phyloP scores from a whole-genome alignment of 1,140 invertebrate species.

The Leptopilina clavipes region DNA sequence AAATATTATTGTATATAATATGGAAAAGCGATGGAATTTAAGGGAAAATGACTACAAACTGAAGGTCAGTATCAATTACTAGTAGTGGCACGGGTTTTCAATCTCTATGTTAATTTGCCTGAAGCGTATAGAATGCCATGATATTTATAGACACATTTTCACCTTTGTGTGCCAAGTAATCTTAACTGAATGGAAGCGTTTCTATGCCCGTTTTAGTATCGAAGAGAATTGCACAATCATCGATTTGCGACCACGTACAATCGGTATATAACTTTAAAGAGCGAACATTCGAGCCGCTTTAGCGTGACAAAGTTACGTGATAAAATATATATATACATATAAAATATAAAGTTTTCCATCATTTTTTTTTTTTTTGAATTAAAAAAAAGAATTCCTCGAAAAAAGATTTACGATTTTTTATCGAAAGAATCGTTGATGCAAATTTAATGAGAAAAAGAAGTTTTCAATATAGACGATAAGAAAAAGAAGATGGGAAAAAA shows the following conservation, averaged over 20 bases:
- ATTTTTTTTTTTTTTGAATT: neutral
- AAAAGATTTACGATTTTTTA: neutral
- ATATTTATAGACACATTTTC: conserved; percentile 6
- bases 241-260: conserved; percentile 18
- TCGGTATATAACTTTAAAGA: neutral
- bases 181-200: conserved; percentile 15
- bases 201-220: conserved; percentile 11
- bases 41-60: too few relatives aligned
- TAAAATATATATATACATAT: neutral
- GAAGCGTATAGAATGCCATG: neutral
- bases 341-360: neutral
- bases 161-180: conserved; percentile 5
- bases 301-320: neutral
- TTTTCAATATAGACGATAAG: too few relatives aligned
- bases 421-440: too few relatives aligned
- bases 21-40: too few relatives aligned
- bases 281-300: conserved; percentile 1
- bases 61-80: neutral
- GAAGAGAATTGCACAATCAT: conserved; percentile 11
- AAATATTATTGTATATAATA: too few relatives aligned
- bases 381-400: neutral
- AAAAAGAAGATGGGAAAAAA: too few relatives aligned
- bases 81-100: neutral
- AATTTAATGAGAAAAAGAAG: too few relatives aligned
- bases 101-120: neutral